A percentile compares a stretch with the other conserved stretches of the same genome.
phyloP scores from a whole-genome alignment of 2,888 invertebrate genomes.

The Eretmocerus hayati region DNA sequence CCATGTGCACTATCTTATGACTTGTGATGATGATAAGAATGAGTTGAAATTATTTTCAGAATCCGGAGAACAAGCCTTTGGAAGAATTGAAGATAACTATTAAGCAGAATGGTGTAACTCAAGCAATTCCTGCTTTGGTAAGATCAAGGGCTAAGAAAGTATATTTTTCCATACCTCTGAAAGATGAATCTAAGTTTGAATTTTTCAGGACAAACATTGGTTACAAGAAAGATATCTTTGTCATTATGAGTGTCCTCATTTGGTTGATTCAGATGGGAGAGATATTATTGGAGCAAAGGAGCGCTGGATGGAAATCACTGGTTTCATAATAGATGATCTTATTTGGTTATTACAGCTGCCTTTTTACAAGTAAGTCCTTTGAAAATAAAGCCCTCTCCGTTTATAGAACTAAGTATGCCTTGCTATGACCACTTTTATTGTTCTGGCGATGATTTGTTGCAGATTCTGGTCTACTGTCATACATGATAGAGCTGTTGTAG shows the following conservation, averaged over 20 bases:
- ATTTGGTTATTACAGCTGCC: constrained; percentile 62
- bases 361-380: constrained; percentile 60
- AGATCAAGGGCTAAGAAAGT: constrained; percentile 27
- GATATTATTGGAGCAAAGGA: constrained; percentile 55
- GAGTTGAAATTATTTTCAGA: constrained; percentile 26
- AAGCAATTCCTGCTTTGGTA: constrained; percentile 60
- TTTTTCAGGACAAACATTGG: constrained; percentile 54
- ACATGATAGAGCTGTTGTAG: constrained; percentile 58
- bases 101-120: constrained; percentile 51
- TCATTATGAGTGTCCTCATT: constrained; percentile 54
- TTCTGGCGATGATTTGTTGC: too few relatives aligned
- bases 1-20: neutral
- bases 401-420: too few relatives aligned
- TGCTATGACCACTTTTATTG: too few relatives aligned
- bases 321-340: constrained; percentile 59
- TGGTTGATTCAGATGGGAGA: constrained; percentile 45
- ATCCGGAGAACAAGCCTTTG: constrained; percentile 37
- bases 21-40: neutral
- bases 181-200: constrained; percentile 2
- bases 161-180: constrained; percentile 18
- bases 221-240: constrained; percentile 52
- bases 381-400: too few relatives aligned
- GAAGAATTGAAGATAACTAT: constrained; percentile 46
- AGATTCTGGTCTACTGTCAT: constrained; percentile 70
- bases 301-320: constrained; percentile 60